Conservation (phyloP, 2,888 invertebrate genomes). For the Eupithecia subumbrata region DNA sequence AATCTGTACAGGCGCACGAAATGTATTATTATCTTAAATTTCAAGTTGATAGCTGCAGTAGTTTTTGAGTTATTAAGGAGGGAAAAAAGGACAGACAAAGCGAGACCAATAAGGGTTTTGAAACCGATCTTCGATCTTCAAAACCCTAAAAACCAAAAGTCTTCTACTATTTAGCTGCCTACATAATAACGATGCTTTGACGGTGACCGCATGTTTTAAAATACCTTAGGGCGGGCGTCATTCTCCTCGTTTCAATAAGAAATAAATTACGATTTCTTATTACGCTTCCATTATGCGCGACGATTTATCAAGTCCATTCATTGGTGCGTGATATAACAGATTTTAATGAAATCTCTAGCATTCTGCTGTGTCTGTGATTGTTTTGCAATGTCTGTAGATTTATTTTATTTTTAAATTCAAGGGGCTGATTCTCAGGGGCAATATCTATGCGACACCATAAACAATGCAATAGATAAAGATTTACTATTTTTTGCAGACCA, state of each 20-base stretch:
- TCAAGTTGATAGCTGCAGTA: too few species aligned
- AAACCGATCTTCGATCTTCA: too few species aligned
- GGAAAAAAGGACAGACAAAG: too few species aligned
- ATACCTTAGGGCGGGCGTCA: constrained; percentile 65
- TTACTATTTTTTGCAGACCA: neutral
- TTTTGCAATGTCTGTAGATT: constrained; percentile 23
- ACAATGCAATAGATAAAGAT: neutral
- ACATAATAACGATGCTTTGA: neutral
- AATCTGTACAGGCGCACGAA: too few species aligned
- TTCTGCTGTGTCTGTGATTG: constrained; percentile 47
- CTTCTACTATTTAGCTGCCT: neutral
- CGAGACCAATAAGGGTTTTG: too few species aligned
- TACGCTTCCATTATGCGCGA: constrained; percentile 79
- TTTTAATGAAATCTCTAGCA: constrained; percentile 69
- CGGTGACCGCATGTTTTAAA: neutral
- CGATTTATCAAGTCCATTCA: constrained; percentile 78
- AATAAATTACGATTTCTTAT: constrained; percentile 84
- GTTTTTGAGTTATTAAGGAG: too few species aligned
- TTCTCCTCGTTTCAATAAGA: constrained; percentile 82
- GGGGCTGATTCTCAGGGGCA: neutral
- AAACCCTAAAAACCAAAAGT: too few species aligned
- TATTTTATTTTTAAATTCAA: neutral
- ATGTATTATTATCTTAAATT: too few species aligned
- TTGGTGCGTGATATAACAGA: constrained; percentile 65
- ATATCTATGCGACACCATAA: neutral